Conservation (phyloP, 2,797 vertebrate species). For the Phoeniculus purpureus region DNA sequence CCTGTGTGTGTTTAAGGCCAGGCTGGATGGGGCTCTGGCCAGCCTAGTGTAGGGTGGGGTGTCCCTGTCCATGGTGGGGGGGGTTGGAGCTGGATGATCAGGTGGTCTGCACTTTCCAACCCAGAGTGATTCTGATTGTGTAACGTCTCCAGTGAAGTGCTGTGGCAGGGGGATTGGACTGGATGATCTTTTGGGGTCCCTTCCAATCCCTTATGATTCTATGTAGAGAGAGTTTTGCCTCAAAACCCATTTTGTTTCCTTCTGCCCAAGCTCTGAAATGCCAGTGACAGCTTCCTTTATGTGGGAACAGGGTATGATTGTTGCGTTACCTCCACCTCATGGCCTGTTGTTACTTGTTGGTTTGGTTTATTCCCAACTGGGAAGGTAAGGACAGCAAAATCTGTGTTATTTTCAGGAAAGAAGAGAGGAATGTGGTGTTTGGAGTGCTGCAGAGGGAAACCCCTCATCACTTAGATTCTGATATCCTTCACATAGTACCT, state of each 20-base stretch:
- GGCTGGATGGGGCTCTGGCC: too few relatives aligned
- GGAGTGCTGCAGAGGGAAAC: fast-evolving
- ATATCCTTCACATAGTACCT: fast-evolving
- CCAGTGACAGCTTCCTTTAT: background rate
- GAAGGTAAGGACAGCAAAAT: background rate
- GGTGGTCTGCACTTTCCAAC: too few relatives aligned
- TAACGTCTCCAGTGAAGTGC: too few relatives aligned
- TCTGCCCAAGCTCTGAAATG: background rate
- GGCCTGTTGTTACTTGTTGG: background rate
- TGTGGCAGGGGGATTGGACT: too few relatives aligned
- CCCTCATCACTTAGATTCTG: background rate
- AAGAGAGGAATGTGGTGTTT: background rate
- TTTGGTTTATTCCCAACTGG: background rate
- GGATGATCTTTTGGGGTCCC: too few relatives aligned
- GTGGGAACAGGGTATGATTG: background rate
- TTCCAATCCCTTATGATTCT: too few relatives aligned
- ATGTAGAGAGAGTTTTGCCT: background rate
- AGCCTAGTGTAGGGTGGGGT: too few relatives aligned
- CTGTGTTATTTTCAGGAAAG: background rate
- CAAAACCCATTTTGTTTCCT: background rate
- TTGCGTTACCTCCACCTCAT: background rate
- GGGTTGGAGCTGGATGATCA: too few relatives aligned
- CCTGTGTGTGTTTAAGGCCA: too few relatives aligned
- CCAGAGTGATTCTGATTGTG: too few relatives aligned
- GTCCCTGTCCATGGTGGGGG: too few relatives aligned